phyloP scores from a whole-genome alignment of 1,140 invertebrate genomes.

The Chymomyza costata region DNA sequence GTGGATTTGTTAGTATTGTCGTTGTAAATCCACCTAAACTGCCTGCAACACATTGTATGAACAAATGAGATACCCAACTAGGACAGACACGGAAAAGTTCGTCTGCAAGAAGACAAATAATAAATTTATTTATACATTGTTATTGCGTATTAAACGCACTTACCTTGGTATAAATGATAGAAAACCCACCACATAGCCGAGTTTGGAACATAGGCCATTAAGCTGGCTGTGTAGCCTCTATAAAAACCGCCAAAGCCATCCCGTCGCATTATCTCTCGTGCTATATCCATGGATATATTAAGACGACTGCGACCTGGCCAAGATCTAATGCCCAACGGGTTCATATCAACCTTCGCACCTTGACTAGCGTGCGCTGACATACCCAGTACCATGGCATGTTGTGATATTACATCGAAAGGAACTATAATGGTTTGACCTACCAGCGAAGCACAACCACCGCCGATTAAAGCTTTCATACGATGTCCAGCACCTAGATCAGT shows the following conservation, averaged over 20 bases:
- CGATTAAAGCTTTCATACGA: slow-evolving; percentile 77
- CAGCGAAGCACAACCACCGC: slow-evolving; percentile 91
- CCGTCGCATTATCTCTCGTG: slow-evolving; percentile 83
- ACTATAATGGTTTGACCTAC: slow-evolving; percentile 97
- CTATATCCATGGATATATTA: slow-evolving; percentile 79
- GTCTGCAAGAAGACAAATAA: slow-evolving; percentile 77
- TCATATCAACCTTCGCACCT: slow-evolving; percentile 78
- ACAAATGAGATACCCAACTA: slow-evolving; percentile 85
- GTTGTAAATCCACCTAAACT: slow-evolving; percentile 94
- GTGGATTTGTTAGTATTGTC: slow-evolving; percentile 94
- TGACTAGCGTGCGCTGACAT: slow-evolving; percentile 78
- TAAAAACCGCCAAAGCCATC: slow-evolving; percentile 94
- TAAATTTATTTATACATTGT: slow-evolving; percentile 8
- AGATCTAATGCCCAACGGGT: slow-evolving; percentile 82
- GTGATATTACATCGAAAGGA: slow-evolving; percentile 96
- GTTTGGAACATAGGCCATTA: slow-evolving; percentile 95
- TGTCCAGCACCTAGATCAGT: slow-evolving; percentile 78
- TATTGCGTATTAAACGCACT: slow-evolving; percentile 21
- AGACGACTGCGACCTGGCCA: slow-evolving; percentile 81
- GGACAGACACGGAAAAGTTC: slow-evolving; percentile 85
- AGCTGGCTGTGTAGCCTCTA: slow-evolving; percentile 92
- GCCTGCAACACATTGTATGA: slow-evolving; percentile 92
- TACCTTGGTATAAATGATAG: slow-evolving; percentile 96
- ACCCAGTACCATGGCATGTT: slow-evolving; percentile 97
- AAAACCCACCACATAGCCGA: slow-evolving; percentile 98